phyloP scores from a whole-genome alignment of 2,888 invertebrate genomes.

The Lagria hirta region DNA sequence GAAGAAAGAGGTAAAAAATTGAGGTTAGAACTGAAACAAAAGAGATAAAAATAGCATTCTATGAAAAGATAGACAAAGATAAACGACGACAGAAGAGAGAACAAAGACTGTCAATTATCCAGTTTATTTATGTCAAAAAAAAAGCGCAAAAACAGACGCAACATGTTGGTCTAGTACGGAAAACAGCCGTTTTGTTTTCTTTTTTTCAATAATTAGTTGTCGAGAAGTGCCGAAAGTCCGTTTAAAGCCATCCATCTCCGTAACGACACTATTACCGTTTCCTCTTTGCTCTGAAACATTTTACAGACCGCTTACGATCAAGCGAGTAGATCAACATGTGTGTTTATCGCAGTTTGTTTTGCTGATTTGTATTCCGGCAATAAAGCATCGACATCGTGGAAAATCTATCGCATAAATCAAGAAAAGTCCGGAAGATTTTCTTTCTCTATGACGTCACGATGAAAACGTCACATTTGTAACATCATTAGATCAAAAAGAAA shows the following conservation, averaged over 20 bases:
- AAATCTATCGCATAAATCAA: constrained; percentile 27
- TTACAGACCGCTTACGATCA: constrained; percentile 27
- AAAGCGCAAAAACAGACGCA: neutral
- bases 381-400: constrained; percentile 23
- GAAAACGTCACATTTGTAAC: too few species aligned
- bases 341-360: constrained; percentile 30
- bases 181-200: too few species aligned
- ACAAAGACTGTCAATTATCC: too few species aligned
- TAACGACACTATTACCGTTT: constrained; percentile 29
- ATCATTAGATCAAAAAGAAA: too few species aligned
- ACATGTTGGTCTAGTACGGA: constrained; percentile 1
- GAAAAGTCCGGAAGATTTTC: too few species aligned
- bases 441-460: too few species aligned
- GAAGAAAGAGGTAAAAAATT: too few species aligned
- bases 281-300: constrained; percentile 26
- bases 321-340: constrained; percentile 31
- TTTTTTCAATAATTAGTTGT: constrained; percentile 20
- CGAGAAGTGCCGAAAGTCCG: constrained; percentile 18
- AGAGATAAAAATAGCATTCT: too few species aligned
- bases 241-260: constrained; percentile 26
- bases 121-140: too few species aligned
- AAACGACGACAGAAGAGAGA: too few species aligned
- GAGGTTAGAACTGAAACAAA: too few species aligned
- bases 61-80: too few species aligned
- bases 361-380: constrained; percentile 29